Conservation (phyloP, 2,888 invertebrate species). For the Syrphus vitripennis region DNA sequence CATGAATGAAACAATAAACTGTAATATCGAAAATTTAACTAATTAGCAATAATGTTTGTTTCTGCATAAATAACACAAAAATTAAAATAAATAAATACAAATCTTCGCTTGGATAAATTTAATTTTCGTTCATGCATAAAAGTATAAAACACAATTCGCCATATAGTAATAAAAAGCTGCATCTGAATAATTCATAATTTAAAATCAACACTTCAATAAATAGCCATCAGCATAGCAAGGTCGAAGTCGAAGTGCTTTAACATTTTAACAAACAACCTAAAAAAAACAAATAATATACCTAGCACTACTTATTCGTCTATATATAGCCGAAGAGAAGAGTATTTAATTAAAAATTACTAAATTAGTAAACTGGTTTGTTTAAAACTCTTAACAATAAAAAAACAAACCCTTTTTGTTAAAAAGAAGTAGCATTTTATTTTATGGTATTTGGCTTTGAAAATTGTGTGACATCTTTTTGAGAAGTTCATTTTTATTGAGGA, state of each 20-base stretch:
- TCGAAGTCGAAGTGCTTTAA: slow-evolving; percentile 41
- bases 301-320: neutral
- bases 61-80: neutral
- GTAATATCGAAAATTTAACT: slow-evolving; percentile 8
- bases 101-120: slow-evolving; percentile 15
- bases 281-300: neutral
- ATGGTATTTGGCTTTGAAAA: neutral
- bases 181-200: slow-evolving; percentile 26
- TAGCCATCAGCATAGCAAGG: slow-evolving; percentile 31
- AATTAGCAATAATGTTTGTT: slow-evolving; percentile 28
- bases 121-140: slow-evolving; percentile 36
- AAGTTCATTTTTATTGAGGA: neutral
- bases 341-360: neutral
- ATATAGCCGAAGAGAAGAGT: neutral
- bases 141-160: neutral
- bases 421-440: slow-evolving; percentile 12
- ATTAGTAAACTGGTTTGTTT: neutral
- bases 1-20: neutral
- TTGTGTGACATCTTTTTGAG: neutral
- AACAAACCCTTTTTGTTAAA: neutral
- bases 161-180: neutral
- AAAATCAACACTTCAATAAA: slow-evolving; percentile 6
- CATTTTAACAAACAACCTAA: neutral
- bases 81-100: neutral
- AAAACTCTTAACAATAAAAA: neutral